Percentiles rank a stretch among this genome's conserved stretches.
phyloP scores from a whole-genome alignment of 2,113 vertebrate genomes.

The Callionymus lyra region DNA sequence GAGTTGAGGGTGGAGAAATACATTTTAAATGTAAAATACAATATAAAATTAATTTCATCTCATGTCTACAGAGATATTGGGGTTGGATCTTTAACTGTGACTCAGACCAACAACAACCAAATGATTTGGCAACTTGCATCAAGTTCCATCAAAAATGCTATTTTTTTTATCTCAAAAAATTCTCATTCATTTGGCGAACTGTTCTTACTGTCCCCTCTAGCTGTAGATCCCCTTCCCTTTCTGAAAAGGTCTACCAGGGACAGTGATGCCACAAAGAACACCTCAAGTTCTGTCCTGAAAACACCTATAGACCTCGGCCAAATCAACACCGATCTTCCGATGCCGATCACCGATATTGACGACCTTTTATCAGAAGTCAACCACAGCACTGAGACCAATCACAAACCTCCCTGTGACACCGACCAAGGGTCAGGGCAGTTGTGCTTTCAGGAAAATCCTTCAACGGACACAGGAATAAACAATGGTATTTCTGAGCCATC shows the following conservation, averaged over 20 bases:
- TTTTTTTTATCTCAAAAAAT: too few species aligned
- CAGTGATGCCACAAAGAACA: conserved; percentile 41
- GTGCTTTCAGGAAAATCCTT: conserved; percentile 45
- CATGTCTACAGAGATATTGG: too few species aligned
- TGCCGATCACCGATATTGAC: conserved; percentile 59
- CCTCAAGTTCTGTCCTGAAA: conserved; percentile 28
- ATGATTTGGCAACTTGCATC: too few species aligned
- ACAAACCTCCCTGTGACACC: neutral
- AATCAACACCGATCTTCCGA: conserved; percentile 9
- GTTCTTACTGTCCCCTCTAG: conserved; percentile 43
- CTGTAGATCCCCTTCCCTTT: conserved; percentile 66
- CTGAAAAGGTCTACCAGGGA: conserved; percentile 52
- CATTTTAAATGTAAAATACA: too few species aligned
- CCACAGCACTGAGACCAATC: neutral
- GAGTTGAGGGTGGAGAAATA: too few species aligned
- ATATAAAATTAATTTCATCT: too few species aligned
- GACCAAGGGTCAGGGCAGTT: neutral
- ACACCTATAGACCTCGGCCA: conserved; percentile 20
- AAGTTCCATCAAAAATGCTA: too few species aligned
- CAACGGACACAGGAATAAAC: conserved; percentile 61
- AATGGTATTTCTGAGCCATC: too few species aligned
- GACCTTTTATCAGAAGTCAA: conserved; percentile 57
- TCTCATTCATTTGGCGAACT: too few species aligned
- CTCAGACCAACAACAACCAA: too few species aligned
- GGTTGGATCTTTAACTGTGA: too few species aligned